These are phyloP conservation scores for Zophobas morio DNA, from an alignment of 1,140 invertebrate genomes.

Conservation along the genomic window DNA sequence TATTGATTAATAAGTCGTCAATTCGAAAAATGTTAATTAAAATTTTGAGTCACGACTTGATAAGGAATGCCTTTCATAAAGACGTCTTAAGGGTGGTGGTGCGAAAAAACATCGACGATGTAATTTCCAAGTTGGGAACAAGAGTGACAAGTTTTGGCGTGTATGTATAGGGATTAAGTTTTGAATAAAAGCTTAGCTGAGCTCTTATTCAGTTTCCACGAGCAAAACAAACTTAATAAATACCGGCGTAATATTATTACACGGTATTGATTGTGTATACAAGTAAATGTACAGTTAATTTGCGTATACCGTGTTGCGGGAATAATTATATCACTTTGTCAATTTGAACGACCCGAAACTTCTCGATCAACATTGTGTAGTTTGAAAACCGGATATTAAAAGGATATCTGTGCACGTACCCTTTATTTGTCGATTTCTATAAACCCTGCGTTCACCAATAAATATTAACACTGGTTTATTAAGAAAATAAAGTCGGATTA, in stretches of 20 bases:
- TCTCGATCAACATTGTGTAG: constrained; percentile 32
- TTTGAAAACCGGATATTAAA: constrained; percentile 36
- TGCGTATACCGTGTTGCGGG: constrained; percentile 34
- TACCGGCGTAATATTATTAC: constrained; percentile 8
- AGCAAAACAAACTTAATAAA: constrained; percentile 17
- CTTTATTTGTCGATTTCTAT: constrained; percentile 20
- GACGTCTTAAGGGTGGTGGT: too few relatives aligned
- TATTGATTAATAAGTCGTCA: too few relatives aligned
- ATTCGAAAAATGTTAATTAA: too few relatives aligned
- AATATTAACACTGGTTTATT: background rate
- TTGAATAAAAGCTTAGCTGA: constrained; percentile 1
- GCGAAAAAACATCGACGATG: too few relatives aligned
- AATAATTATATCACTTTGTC: constrained; percentile 43
- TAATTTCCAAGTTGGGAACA: too few relatives aligned
- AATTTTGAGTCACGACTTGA: too few relatives aligned
- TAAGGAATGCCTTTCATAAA: too few relatives aligned
- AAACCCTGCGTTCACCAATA: background rate
- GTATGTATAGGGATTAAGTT: background rate
- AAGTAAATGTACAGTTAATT: constrained; percentile 37
- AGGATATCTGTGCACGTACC: constrained; percentile 10
- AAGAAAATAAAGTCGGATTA: background rate
- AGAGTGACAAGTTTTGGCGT: too few relatives aligned
- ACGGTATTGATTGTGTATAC: constrained; percentile 19
- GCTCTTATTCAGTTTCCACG: constrained; percentile 3
- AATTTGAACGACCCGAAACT: constrained; percentile 39